These are phyloP conservation scores for Paradisaea rubra DNA, from an alignment of 2,113 vertebrate genomes.

Conservation along the genomic window DNA sequence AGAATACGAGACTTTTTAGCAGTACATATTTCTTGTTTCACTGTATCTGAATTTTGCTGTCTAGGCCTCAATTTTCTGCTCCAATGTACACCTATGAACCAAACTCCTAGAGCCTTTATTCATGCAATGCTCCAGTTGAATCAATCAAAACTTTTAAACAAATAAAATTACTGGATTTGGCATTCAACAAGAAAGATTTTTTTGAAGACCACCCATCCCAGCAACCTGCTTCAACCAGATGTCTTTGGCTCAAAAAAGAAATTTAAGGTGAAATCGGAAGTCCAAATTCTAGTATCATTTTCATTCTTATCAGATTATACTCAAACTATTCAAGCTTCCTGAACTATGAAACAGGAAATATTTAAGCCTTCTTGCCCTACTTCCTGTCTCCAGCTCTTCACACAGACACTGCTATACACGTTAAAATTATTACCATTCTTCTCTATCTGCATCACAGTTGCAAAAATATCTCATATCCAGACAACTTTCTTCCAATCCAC, in stretches of 20 bases:
- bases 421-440: constrained; percentile 82
- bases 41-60: not conserved
- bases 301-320: not conserved
- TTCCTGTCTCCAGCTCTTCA: not conserved
- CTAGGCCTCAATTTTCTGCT: not conserved
- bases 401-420: not conserved
- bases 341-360: not conserved
- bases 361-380: not conserved
- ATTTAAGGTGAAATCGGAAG: not conserved
- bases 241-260: not conserved
- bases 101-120: not conserved
- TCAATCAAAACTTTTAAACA: not conserved
- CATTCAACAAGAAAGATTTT: not conserved
- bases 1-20: not conserved
- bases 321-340: not conserved
- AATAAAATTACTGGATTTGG: not conserved
- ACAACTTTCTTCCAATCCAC: constrained; percentile 93
- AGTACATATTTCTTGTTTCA: not conserved
- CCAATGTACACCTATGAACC: not conserved
- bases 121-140: not conserved
- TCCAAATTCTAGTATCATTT: not conserved
- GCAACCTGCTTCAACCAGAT: not conserved
- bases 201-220: not conserved
- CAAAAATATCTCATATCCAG: constrained; percentile 92
- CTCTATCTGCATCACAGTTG: constrained; percentile 91